Percentiles rank a stretch among this genome's conserved stretches.
phyloP scores from a whole-genome alignment of 2,888 invertebrate species.

The Napeogenes sylphis region DNA sequence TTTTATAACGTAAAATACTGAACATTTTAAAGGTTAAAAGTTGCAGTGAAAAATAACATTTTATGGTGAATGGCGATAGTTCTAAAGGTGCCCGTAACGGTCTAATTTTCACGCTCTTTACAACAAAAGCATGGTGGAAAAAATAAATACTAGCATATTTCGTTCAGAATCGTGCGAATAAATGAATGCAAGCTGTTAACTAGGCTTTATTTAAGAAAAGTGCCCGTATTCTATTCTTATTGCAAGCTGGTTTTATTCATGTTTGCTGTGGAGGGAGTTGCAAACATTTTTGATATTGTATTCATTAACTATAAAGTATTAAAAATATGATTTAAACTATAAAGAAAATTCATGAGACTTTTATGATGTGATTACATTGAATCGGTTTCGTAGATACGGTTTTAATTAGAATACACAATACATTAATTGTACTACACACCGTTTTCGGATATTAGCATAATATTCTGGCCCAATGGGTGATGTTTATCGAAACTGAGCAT shows the following conservation, averaged over 20 bases:
- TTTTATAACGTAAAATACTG: not conserved
- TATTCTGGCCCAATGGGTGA: constrained; percentile 39
- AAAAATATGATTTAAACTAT: no score
- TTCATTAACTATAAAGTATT: no score
- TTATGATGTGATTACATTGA: no score
- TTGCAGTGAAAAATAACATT: constrained; percentile 26
- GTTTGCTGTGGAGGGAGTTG: no score
- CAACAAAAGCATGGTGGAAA: constrained; percentile 30
- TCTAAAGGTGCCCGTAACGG: constrained; percentile 34
- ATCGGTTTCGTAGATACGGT: no score
- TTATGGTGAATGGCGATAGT: constrained; percentile 30
- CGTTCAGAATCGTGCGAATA: constrained; percentile 22
- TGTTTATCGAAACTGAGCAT: constrained; percentile 44
- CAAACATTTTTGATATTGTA: no score
- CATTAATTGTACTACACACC: constrained; percentile 20
- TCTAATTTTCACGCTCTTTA: constrained; percentile 35
- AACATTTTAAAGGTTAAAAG: constrained; percentile 18
- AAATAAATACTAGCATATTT: constrained; percentile 33
- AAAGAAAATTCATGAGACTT: no score
- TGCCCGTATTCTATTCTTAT: constrained; percentile 9
- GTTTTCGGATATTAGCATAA: constrained; percentile 40
- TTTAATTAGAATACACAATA: no score
- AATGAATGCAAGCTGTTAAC: constrained; percentile 18
- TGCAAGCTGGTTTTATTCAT: not conserved
- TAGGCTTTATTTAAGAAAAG: constrained; percentile 9